A percentile compares a stretch with the other conserved stretches of the same genome.
phyloP scores from a whole-genome alignment of 2,797 vertebrate genomes.

The Manis javanica region DNA sequence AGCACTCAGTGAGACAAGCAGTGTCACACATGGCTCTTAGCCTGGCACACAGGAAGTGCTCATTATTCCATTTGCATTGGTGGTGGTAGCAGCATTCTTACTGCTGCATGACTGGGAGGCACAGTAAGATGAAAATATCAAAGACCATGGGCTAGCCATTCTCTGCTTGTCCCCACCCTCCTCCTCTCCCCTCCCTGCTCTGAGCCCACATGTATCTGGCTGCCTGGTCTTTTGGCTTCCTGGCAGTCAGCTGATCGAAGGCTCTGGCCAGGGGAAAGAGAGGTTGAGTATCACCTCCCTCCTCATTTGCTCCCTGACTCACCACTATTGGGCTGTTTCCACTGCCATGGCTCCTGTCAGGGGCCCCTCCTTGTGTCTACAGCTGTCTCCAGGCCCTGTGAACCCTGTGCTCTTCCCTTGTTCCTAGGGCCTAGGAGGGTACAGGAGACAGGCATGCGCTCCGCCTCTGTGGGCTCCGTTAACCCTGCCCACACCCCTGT shows the following conservation, averaged over 20 bases:
- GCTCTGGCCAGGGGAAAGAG: neutral
- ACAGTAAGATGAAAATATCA: neutral
- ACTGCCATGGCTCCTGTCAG: neutral
- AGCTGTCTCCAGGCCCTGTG: neutral
- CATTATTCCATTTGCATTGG: neutral
- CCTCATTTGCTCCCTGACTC: neutral
- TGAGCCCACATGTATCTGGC: neutral
- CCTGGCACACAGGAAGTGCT: neutral
- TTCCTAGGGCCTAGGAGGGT: too few species aligned
- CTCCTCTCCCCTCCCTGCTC: neutral
- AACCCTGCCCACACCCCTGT: neutral
- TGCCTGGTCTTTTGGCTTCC: neutral
- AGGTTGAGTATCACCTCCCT: rapidly evolving
- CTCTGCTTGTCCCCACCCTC: neutral
- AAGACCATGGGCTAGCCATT: neutral
- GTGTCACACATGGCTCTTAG: neutral
- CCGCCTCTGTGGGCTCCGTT: neutral
- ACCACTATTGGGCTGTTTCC: neutral
- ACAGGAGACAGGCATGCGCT: neutral
- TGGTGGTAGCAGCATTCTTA: neutral
- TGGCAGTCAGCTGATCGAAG: neutral
- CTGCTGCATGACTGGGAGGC: neutral
- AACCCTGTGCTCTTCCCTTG: too few species aligned
- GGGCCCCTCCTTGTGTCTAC: neutral
- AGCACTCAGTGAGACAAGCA: neutral